A percentile compares a stretch with the other conserved stretches of the same genome.
Conservation (phyloP, 1,140 invertebrate species). For the Brachionus paranguensis region DNA sequence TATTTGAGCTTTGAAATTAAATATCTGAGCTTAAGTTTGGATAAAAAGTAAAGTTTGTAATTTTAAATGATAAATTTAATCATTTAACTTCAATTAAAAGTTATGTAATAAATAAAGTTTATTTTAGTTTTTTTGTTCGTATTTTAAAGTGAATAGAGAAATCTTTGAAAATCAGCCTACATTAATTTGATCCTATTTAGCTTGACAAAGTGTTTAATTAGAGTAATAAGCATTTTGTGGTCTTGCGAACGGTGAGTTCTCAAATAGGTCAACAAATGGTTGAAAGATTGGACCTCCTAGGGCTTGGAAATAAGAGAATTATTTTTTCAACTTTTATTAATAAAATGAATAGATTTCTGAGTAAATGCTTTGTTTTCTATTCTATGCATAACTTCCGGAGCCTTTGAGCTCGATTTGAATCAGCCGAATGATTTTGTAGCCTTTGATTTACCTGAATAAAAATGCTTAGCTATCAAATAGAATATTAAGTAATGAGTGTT, state of each 20-base stretch:
- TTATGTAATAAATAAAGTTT: background rate
- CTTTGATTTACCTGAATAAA: no score
- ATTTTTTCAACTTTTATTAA: background rate
- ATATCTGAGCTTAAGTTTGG: background rate
- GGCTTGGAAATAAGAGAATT: background rate
- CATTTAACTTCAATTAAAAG: conserved; percentile 1
- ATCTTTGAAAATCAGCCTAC: background rate
- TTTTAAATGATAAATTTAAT: background rate
- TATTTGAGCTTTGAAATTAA: background rate
- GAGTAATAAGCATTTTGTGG: background rate
- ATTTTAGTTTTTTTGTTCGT: background rate
- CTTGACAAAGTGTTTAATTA: background rate
- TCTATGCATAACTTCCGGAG: background rate
- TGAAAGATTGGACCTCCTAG: background rate
- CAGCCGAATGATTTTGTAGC: no score
- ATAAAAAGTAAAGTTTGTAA: background rate
- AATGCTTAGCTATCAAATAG: no score
- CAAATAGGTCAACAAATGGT: background rate
- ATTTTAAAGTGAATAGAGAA: background rate
- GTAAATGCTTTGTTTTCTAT: background rate
- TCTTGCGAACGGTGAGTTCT: background rate
- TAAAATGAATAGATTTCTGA: background rate
- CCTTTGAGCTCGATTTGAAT: no score
- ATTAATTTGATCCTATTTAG: background rate
- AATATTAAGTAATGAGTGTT: no score